Evolutionary conservation across 2,113 vertebrate species (phyloP).

Genomic region (Xenus cinereus): DNA sequence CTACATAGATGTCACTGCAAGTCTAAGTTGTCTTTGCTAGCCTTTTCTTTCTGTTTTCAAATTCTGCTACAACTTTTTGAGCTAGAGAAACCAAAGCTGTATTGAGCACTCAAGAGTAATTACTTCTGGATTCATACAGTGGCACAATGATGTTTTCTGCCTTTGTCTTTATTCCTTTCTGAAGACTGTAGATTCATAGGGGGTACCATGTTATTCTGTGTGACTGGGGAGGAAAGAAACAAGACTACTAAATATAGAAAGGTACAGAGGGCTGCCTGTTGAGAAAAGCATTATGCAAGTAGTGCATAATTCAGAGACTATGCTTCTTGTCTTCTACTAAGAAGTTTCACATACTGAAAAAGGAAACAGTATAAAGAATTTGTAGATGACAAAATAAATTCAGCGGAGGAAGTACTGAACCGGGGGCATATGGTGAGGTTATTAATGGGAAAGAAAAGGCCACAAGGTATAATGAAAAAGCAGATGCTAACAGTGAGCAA

Average conservation of each 20-base stretch:
- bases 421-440: constrained; percentile 31
- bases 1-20: neutral
- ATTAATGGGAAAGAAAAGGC: constrained; percentile 34
- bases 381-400: neutral
- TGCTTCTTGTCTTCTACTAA: neutral
- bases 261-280: neutral
- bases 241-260: neutral
- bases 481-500: constrained; percentile 43
- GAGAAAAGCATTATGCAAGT: neutral
- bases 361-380: neutral
- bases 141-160: neutral
- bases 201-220: neutral
- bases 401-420: neutral
- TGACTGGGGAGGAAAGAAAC: neutral
- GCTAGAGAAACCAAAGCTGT: neutral
- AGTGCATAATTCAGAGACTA: neutral
- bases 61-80: neutral
- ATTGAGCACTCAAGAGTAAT: neutral
- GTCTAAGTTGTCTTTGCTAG: neutral
- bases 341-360: neutral
- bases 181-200: neutral
- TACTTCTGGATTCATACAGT: neutral
- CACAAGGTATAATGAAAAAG: constrained; percentile 46
- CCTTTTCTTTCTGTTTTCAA: neutral
- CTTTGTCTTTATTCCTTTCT: neutral